A percentile compares a stretch with the other conserved stretches of the same genome.
phyloP scores from a whole-genome alignment of 1,140 invertebrate genomes.

The Danaus plexippus region DNA sequence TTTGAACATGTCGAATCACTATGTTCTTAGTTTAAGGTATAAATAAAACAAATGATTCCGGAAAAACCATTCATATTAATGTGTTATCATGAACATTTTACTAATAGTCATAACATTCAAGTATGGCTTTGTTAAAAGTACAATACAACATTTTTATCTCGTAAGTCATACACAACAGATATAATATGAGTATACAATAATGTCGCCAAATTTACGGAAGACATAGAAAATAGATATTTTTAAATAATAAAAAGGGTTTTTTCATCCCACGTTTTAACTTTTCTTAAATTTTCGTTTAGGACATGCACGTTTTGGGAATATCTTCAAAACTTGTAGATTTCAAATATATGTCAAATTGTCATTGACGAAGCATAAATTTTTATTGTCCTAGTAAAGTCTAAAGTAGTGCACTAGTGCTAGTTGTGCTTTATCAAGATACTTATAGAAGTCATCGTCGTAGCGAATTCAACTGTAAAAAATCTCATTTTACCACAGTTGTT shows the following conservation, averaged over 20 bases:
- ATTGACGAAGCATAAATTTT: constrained; percentile 46
- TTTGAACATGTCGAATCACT: background rate
- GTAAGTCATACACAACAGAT: too few relatives aligned
- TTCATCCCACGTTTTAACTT: constrained; percentile 1
- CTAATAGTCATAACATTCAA: constrained; percentile 61
- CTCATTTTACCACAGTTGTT: too few relatives aligned
- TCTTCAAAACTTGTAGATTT: constrained; percentile 9
- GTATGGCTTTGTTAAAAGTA: constrained; percentile 15
- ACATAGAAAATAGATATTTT: constrained; percentile 11
- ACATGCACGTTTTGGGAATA: background rate
- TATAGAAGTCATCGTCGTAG: too few relatives aligned
- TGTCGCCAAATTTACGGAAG: constrained; percentile 20
- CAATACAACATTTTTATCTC: too few relatives aligned
- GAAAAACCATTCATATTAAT: constrained; percentile 62
- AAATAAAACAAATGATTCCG: constrained; percentile 41
- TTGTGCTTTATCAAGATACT: constrained; percentile 31
- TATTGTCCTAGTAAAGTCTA: constrained; percentile 70
- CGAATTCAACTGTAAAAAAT: too few relatives aligned
- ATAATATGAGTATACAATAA: constrained; percentile 4
- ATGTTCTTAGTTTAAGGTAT: background rate
- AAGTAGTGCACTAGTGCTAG: constrained; percentile 54
- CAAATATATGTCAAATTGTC: constrained; percentile 25
- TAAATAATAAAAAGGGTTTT: too few relatives aligned
- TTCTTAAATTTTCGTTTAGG: constrained; percentile 5
- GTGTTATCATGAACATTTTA: constrained; percentile 52